A percentile compares a stretch with the other conserved stretches of the same genome.
Evolutionary conservation across 35 echinoderm and acorn worm genomes (phyloP).

Genomic region (Lytechinus pictus): DNA sequence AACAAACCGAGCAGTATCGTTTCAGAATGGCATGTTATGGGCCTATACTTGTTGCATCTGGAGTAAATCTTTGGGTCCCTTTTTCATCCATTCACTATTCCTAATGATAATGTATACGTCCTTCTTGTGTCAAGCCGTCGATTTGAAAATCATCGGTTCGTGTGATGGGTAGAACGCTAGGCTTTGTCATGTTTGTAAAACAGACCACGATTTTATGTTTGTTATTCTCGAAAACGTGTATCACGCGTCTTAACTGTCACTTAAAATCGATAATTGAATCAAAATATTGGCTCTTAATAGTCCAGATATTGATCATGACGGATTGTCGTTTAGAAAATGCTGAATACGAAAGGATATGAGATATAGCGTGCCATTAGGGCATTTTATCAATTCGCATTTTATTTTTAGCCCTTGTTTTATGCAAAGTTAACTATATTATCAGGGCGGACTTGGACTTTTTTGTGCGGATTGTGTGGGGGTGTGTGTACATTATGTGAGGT

Average conservation of each 20-base stretch:
- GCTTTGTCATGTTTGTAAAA: background rate
- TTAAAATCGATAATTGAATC: constrained; percentile 53
- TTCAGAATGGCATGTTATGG: background rate
- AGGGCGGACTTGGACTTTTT: no score
- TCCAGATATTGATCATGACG: background rate
- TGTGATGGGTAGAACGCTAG: background rate
- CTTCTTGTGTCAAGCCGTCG: background rate
- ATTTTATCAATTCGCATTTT: background rate
- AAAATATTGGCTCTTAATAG: constrained; percentile 19
- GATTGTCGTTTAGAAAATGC: background rate
- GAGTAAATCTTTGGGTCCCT: background rate
- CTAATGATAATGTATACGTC: background rate
- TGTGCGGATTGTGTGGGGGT: no score
- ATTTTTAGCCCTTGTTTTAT: background rate
- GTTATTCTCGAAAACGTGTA: background rate
- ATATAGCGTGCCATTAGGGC: background rate
- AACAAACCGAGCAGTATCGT: background rate
- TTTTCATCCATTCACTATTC: background rate
- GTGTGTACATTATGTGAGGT: no score
- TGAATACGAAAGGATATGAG: background rate
- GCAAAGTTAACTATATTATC: no score
- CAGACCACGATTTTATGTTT: background rate
- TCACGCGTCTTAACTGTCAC: background rate
- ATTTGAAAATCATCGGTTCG: background rate
- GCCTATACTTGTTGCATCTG: background rate